Evolutionary conservation across 2,888 invertebrate genomes (phyloP).

Genomic region (Vandiemenella viatica): DNA sequence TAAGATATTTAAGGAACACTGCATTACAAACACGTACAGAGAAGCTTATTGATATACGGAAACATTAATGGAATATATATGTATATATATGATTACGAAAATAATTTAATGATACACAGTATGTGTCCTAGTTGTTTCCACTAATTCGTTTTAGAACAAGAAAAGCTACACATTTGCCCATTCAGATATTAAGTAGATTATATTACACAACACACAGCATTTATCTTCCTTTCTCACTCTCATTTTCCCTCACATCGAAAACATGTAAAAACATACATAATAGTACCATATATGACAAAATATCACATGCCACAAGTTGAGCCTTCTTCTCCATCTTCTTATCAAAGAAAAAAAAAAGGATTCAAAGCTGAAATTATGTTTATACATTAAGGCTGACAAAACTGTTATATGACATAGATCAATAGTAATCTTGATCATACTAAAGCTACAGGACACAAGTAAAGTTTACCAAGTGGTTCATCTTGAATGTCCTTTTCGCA

Average conservation of each 20-base stretch:
- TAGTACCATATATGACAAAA: conserved; percentile 5
- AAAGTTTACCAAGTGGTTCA: too few relatives aligned
- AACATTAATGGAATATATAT: too few relatives aligned
- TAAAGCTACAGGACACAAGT: too few relatives aligned
- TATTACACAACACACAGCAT: neutral
- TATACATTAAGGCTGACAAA: neutral
- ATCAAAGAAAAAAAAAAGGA: neutral
- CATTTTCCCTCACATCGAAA: neutral
- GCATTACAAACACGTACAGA: too few relatives aligned
- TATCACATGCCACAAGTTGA: conserved; percentile 19
- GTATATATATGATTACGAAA: too few relatives aligned
- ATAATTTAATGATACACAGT: too few relatives aligned
- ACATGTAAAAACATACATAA: conserved; percentile 2
- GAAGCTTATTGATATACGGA: too few relatives aligned
- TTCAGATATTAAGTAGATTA: neutral
- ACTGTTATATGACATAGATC: too few relatives aligned
- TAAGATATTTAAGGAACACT: too few relatives aligned
- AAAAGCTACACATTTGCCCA: neutral
- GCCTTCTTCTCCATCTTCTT: conserved; percentile 10
- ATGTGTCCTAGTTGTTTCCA: too few relatives aligned
- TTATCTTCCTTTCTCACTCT: neutral
- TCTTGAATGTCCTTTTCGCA: too few relatives aligned
- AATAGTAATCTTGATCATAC: too few relatives aligned
- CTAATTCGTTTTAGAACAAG: neutral
- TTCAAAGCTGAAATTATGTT: neutral